Conservation (phyloP, 2,888 invertebrate genomes). For the Helleia helle region DNA sequence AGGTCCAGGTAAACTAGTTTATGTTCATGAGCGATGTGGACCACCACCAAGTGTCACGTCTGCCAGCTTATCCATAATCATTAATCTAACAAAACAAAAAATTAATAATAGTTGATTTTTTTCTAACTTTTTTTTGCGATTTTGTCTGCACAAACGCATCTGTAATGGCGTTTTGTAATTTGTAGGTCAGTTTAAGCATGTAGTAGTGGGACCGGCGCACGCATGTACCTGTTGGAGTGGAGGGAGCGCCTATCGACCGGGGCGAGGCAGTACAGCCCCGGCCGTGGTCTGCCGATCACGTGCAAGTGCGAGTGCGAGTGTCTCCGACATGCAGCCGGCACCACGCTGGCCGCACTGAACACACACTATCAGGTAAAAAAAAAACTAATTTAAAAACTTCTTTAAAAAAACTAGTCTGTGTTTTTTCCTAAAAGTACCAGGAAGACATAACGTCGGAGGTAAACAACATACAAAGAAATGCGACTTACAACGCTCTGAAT, state of each 20-base stretch:
- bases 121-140: too few species aligned
- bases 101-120: too few species aligned
- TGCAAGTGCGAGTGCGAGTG: conserved; percentile 25
- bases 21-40: too few species aligned
- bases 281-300: conserved; percentile 18
- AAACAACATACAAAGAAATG: conserved; percentile 4
- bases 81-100: too few species aligned
- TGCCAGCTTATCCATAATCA: too few species aligned
- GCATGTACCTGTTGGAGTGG: conserved; percentile 54
- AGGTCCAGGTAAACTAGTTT: too few species aligned
- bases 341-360: conserved; percentile 44
- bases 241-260: conserved; percentile 44
- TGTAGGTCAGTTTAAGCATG: conserved; percentile 2
- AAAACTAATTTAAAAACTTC: neutral
- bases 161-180: too few species aligned
- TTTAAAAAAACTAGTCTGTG: too few species aligned
- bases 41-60: too few species aligned
- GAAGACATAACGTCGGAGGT: neutral
- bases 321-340: conserved; percentile 49
- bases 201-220: conserved; percentile 39
- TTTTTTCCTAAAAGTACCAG: too few species aligned
- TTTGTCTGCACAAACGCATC: too few species aligned
- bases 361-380: conserved; percentile 41
- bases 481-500: neutral
- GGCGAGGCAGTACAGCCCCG: conserved; percentile 46